Evolutionary conservation across 2,113 vertebrate species (phyloP).

Genomic region (Melozone crissalis): DNA sequence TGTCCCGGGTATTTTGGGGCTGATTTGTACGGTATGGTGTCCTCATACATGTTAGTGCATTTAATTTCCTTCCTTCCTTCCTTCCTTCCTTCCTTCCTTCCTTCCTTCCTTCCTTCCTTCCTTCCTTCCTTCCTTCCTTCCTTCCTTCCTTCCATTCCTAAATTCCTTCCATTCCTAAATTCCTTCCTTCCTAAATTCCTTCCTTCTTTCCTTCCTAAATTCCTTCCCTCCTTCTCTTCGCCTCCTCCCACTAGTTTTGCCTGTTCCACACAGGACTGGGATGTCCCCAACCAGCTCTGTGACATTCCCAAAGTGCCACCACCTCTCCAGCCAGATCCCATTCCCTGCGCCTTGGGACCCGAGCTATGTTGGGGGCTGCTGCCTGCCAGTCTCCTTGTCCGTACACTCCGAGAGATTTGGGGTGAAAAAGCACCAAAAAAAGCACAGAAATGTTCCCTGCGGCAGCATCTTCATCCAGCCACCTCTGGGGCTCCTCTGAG

Average conservation of each 20-base stretch:
- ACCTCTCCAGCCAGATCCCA: accelerated
- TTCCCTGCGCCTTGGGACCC: accelerated
- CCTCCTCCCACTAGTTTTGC: background rate
- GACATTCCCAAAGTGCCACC: accelerated
- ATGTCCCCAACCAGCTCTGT: background rate
- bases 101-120: background rate
- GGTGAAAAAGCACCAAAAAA: background rate
- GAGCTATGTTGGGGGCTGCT: background rate
- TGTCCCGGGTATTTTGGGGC: accelerated
- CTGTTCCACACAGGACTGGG: background rate
- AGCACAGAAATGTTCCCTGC: background rate
- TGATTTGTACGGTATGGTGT: background rate
- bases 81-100: no score
- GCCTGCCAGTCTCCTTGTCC: background rate
- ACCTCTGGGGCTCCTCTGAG: background rate
- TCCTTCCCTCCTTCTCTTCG: background rate
- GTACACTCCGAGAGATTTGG: accelerated
- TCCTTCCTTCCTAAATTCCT: no score
- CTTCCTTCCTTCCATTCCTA: no score
- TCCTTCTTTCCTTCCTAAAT: no score
- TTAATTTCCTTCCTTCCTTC: background rate
- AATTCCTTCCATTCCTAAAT: no score
- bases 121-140: no score
- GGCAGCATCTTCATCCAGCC: background rate
- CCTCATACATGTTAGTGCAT: background rate